Conservation (phyloP, 23 tunicate genomes). For the Corella eumyota region DNA sequence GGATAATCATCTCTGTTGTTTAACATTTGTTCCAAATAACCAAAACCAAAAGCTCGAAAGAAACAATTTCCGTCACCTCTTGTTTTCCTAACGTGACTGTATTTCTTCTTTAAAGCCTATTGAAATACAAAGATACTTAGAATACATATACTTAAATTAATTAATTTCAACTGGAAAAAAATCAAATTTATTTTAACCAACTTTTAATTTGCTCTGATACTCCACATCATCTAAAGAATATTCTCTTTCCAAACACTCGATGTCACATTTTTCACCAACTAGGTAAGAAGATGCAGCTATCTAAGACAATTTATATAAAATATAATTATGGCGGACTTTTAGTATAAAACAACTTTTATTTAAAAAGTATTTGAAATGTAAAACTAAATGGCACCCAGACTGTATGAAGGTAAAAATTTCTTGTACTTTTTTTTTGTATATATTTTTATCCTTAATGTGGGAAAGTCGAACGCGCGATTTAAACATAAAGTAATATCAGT, state of each 20-base stretch:
- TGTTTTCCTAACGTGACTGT: conserved; percentile 65
- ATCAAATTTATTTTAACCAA: background rate
- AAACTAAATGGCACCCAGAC: no score
- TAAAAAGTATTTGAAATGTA: no score
- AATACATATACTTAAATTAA: background rate
- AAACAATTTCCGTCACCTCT: conserved; percentile 93
- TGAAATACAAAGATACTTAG: background rate
- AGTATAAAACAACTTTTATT: background rate
- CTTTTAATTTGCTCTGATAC: conserved; percentile 50
- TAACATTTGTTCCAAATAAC: conserved; percentile 64
- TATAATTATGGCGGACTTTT: background rate
- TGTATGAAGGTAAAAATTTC: no score
- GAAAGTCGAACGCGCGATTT: no score
- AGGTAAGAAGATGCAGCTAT: conserved; percentile 54
- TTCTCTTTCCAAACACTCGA: conserved; percentile 22
- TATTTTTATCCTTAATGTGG: no score
- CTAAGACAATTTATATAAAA: conserved; percentile 3
- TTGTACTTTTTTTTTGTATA: no score
- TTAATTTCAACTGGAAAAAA: background rate
- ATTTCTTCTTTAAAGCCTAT: conserved; percentile 37
- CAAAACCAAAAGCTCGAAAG: conserved; percentile 91
- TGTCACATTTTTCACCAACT: conserved; percentile 45
- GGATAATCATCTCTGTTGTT: conserved; percentile 32
- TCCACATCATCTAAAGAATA: conserved; percentile 65
- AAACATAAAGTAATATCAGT: no score